A percentile compares a stretch with the other conserved stretches of the same genome.
These are phyloP conservation scores for Chymomyza caudatula DNA, from an alignment of 2,888 invertebrate genomes.

Conservation along the genomic window DNA sequence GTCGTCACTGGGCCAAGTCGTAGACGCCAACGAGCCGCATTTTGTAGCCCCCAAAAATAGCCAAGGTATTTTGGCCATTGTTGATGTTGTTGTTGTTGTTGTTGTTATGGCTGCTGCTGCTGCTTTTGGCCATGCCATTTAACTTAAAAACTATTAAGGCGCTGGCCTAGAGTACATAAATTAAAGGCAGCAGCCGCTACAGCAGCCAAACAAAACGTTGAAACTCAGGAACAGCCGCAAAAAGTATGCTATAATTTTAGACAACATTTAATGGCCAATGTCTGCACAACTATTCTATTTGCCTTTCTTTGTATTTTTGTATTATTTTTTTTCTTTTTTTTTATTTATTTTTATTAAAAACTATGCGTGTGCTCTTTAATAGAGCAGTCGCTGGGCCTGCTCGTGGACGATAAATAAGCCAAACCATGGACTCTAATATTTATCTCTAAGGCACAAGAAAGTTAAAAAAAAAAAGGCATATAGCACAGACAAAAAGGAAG, in stretches of 20 bases:
- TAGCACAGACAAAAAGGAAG: not conserved
- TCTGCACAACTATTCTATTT: not conserved
- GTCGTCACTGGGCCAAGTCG: not conserved
- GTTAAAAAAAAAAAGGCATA: constrained; percentile 13
- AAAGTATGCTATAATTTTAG: constrained; percentile 1
- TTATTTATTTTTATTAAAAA: constrained; percentile 60
- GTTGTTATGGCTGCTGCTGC: constrained; percentile 8
- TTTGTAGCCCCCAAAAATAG: not conserved
- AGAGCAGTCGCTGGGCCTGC: constrained; percentile 33
- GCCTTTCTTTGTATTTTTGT: not conserved
- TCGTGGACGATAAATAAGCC: constrained; percentile 56
- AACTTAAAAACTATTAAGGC: constrained; percentile 69
- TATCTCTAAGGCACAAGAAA: constrained; percentile 23
- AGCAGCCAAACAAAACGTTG: constrained; percentile 44
- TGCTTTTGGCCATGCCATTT: constrained; percentile 43
- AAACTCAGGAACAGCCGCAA: not conserved
- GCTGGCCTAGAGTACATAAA: constrained; percentile 62
- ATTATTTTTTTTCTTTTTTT: not conserved
- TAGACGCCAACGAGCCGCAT: not conserved
- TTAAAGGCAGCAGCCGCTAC: constrained; percentile 33
- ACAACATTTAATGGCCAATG: not conserved
- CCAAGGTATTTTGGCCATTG: constrained; percentile 34
- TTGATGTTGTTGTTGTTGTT: constrained; percentile 3
- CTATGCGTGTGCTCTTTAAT: constrained; percentile 64
- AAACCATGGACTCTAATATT: constrained; percentile 25